Percentiles rank a stretch among this genome's conserved stretches.
These are phyloP conservation scores for Phataginus tricuspis DNA, from an alignment of 2,797 vertebrate genomes.

Conservation along the genomic window DNA sequence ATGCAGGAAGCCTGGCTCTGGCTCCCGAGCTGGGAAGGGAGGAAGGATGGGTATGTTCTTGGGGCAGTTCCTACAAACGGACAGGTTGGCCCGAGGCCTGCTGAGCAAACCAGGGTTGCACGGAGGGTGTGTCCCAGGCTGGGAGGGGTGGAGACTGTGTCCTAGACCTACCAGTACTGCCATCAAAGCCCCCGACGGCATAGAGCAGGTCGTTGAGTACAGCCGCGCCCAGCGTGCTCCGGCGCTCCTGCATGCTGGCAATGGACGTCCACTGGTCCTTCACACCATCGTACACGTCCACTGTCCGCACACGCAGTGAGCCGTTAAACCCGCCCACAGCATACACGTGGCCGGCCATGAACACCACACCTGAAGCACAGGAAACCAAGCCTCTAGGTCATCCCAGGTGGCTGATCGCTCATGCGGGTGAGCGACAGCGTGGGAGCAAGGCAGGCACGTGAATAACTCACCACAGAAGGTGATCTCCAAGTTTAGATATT, in stretches of 20 bases:
- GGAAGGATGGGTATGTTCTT: background rate
- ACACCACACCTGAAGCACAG: slow-evolving; percentile 91
- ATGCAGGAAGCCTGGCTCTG: background rate
- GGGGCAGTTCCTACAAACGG: background rate
- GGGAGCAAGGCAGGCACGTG: background rate
- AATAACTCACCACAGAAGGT: background rate
- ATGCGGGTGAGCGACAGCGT: accelerated
- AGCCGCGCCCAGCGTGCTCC: slow-evolving; percentile 94
- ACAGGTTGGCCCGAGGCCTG: background rate
- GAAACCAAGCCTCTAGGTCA: background rate
- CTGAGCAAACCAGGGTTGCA: background rate
- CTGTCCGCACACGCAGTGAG: slow-evolving; percentile 94
- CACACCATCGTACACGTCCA: slow-evolving; percentile 93
- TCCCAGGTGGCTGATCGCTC: background rate
- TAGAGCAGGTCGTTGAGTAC: slow-evolving; percentile 95
- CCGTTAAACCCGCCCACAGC: slow-evolving; percentile 97
- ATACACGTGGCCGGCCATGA: slow-evolving; percentile 93
- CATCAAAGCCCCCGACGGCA: slow-evolving; percentile 96
- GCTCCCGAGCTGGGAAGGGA: background rate
- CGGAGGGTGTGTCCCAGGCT: background rate
- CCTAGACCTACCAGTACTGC: slow-evolving; percentile 93
- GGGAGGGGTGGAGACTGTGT: background rate
- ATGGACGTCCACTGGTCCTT: slow-evolving; percentile 95
- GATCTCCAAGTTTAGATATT: background rate
- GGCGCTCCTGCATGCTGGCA: slow-evolving; percentile 96